Base-by-base conservation (phyloP, 1,140 invertebrate genomes). In the Samia ricini region DNA sequence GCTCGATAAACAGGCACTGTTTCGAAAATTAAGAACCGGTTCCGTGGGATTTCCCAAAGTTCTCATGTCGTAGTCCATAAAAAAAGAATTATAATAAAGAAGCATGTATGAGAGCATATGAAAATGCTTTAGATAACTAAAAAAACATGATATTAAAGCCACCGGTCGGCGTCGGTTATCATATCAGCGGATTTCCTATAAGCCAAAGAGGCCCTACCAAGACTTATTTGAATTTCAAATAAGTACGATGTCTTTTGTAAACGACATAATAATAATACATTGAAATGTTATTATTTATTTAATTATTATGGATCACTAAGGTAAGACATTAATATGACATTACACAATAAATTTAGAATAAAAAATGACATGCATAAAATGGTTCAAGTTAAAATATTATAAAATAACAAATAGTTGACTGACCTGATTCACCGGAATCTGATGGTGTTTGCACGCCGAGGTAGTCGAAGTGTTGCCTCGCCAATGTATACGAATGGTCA, bases 381-480 rank as follows among this genome's bases (percentile, higher is more conserved):
- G 12, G 12, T 15, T 15, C 33, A 15, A 42, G 1, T 49, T 18
- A 57, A 51, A 20, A 22, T 8, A 29, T 12, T 56, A 15, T 15
- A 59, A 49, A 58, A 18, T 21, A 33, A 0, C 42, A n/a, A n/a
- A 7, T 22, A 48, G 20, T 26, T 36, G 64, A 88, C 82, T 73
- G 21, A 88, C 85, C 76, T 86, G 76, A 94, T 94, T 94, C 88
- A 95, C 96, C 95, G 59, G 96, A 96, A 92, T 97, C 96, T 2
- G 96, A 97, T 51, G 96, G 95, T 64, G 96, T 97, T 72, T 96
- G 94, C 2, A 96, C 93, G 50, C 94, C 94, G 42, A 95, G 91
- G 71, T 92, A 92, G 65, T 94, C 93, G 49, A 93, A 74, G 66
- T 89, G 85, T 64, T 91, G 92, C 26, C 92, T 93, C 52, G 91